A percentile compares a stretch with the other conserved stretches of the same genome.
These are phyloP conservation scores for Cyrtonyx montezumae DNA, from an alignment of 2,113 vertebrate species.

Conservation along the genomic window DNA sequence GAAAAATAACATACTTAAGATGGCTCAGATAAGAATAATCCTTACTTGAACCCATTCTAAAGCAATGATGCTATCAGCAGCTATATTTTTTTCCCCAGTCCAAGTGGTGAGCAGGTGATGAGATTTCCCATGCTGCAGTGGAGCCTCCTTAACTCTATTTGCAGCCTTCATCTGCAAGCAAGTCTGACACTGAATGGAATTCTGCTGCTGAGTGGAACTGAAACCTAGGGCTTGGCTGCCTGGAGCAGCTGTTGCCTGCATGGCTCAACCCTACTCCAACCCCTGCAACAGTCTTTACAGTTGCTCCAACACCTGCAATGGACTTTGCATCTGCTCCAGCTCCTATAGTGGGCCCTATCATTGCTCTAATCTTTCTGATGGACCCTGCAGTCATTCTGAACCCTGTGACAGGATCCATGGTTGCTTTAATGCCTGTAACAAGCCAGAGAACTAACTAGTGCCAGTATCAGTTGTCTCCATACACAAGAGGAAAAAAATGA, in stretches of 20 bases:
- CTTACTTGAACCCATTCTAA: not conserved
- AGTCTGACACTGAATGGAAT: not conserved
- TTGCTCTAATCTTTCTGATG: too few species aligned
- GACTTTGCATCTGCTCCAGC: too few species aligned
- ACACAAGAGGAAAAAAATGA: too few species aligned
- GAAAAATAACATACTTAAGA: not conserved
- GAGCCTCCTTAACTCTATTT: not conserved
- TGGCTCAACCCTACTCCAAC: too few species aligned
- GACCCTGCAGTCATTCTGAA: too few species aligned
- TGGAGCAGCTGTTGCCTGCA: not conserved
- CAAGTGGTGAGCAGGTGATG: rapidly evolving
- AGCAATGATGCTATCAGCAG: rapidly evolving
- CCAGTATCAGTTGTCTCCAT: too few species aligned
- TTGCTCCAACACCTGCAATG: too few species aligned
- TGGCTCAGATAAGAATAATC: not conserved
- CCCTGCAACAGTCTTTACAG: too few species aligned
- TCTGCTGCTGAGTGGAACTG: rapidly evolving
- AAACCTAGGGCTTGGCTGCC: not conserved
- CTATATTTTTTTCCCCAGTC: not conserved
- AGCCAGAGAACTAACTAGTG: too few species aligned
- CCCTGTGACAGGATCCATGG: too few species aligned
- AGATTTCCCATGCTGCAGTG: not conserved
- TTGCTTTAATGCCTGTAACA: too few species aligned
- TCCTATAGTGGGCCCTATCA: too few species aligned
- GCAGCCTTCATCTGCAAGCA: not conserved